Evolutionary conservation across 2,888 invertebrate genomes (phyloP), one percentile per base, ranked within the genome.

Genomic region (Phengaris alcon): DNA sequence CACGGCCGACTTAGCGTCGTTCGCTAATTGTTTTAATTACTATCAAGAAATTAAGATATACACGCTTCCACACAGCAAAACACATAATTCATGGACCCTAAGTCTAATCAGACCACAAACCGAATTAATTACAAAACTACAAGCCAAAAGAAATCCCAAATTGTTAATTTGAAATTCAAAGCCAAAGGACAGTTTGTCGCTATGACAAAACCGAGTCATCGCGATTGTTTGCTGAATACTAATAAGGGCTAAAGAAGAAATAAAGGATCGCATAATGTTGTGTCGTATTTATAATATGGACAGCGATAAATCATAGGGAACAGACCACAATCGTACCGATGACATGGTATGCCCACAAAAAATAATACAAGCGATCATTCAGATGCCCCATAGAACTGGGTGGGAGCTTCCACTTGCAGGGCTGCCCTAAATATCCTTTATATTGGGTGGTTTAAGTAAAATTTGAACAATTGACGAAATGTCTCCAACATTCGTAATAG

Each of bases 211-310:
- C 93, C 90, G 89, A 84, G 86, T 88, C 87, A 87, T 85, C 90
- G 87, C 89, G 87, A 86, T 89, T 91, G 91, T 92, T 92, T 88
- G 89, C 87, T 85, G 93, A 92, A 93, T 93, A 93, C 93, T 93
- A 93, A 93, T 93, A 93, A 89, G 89, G 85, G 86, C 88, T 93
- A 91, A 92, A 93, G 90, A 92, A 92, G 90, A 93, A 93, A 93
- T 92, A 93, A 92, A 92, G 89, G 89, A 90, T 88, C 87, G 90
- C 86, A 91, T 91, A 91, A 92, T 91, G 86, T 88, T 90, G 88
- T 92, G 90, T 93, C 90, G 92, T 91, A 93, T 93, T 93, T 92
- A 92, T 93, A 91, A 91, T 91, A 91, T 91, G 93, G 90, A 88
- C 91, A 86, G 89, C 92, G 87, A 93, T 93, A 93, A 92, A 93